phyloP scores from a whole-genome alignment of 2,113 vertebrate species.

The Chunga burmeisteri region DNA sequence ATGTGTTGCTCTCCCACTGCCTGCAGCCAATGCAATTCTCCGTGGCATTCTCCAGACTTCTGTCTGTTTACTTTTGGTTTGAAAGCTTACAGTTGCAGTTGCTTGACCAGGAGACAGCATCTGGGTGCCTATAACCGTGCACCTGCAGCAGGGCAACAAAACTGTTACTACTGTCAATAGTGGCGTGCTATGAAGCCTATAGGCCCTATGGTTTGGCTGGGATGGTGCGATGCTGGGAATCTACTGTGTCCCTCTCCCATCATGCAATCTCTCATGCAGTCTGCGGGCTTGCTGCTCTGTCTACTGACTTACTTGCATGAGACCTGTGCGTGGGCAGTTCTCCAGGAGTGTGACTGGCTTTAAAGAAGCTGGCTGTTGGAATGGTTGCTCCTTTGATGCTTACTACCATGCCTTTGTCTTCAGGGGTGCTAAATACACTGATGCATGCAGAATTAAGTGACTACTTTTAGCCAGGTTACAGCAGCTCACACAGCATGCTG shows the following conservation, averaged over 20 bases:
- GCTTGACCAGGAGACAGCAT: background rate
- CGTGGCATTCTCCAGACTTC: background rate
- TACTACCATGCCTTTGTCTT: background rate
- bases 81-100: background rate
- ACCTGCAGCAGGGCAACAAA: background rate
- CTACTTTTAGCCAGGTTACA: background rate
- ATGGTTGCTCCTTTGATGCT: background rate
- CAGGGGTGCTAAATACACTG: background rate
- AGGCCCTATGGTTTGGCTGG: background rate
- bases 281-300: background rate
- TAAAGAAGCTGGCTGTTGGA: background rate
- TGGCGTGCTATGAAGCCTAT: accelerated
- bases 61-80: background rate
- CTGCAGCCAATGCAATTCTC: background rate
- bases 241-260: background rate
- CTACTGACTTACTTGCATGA: background rate
- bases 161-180: background rate
- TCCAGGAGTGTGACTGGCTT: background rate
- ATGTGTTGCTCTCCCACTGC: background rate
- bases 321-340: background rate
- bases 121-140: accelerated
- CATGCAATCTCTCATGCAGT: background rate
- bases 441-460: background rate
- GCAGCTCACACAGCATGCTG: background rate
- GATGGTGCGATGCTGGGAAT: background rate